Evolutionary conservation across 2,113 vertebrate genomes (phyloP).

Genomic region (Xenus cinereus): DNA sequence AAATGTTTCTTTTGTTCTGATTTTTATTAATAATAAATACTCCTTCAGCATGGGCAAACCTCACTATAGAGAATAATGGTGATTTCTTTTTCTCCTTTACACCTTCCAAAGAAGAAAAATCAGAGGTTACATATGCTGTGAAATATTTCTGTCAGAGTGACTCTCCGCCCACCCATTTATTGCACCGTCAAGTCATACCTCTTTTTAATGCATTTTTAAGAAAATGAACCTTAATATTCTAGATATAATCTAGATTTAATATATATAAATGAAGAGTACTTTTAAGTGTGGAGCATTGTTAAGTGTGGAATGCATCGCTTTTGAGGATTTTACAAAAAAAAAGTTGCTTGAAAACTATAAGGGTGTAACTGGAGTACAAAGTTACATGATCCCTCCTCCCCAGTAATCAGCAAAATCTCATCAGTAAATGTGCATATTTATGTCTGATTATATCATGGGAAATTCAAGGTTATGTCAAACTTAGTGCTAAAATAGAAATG

Average conservation of each 20-base stretch:
- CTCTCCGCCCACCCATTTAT: not conserved
- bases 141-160: not conserved
- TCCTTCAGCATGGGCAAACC: not conserved
- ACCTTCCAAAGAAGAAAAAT: not conserved
- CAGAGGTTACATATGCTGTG: not conserved
- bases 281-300: not conserved
- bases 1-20: not conserved
- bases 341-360: not conserved
- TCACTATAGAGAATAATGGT: not conserved
- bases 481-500: constrained; percentile 11
- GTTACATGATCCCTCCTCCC: not conserved
- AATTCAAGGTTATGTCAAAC: constrained; percentile 31
- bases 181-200: not conserved
- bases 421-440: not conserved
- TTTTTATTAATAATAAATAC: not conserved
- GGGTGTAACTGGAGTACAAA: not conserved
- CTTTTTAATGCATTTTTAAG: not conserved
- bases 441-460: constrained; percentile 29
- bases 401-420: not conserved
- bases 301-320: not conserved
- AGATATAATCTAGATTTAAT: not conserved
- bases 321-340: not conserved
- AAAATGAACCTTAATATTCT: not conserved
- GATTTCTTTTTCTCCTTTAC: not conserved
- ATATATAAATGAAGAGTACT: not conserved